Percentiles rank a stretch among this genome's conserved stretches.
Conservation (phyloP, 2,797 vertebrate genomes). For the Tiaroga cobitis region DNA sequence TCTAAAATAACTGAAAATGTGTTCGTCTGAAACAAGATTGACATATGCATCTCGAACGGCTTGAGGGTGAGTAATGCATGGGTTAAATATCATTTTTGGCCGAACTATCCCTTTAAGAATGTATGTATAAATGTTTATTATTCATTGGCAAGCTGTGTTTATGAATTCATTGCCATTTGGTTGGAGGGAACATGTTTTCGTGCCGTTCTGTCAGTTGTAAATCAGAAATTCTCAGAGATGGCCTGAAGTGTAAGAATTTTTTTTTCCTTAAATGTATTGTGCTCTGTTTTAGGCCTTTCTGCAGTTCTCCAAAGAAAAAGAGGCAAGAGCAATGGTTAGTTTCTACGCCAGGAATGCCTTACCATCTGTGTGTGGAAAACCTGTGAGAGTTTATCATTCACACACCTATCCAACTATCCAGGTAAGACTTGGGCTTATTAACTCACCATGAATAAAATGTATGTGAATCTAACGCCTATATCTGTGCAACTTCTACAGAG, state of each 20-base stretch:
- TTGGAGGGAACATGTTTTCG: background rate
- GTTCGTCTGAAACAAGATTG: too few relatives aligned
- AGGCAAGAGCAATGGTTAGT: conserved; percentile 87
- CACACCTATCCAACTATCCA: conserved; percentile 93
- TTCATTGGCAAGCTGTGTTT: background rate
- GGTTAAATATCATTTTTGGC: too few relatives aligned
- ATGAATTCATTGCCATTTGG: background rate
- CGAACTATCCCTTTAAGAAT: too few relatives aligned
- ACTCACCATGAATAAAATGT: background rate
- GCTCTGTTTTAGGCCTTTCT: conserved; percentile 84
- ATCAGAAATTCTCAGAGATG: background rate
- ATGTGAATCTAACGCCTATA: background rate
- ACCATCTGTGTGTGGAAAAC: conserved; percentile 88
- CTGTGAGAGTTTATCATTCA: conserved; percentile 90
- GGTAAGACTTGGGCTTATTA: conserved; percentile 72
- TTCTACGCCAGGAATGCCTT: conserved; percentile 90
- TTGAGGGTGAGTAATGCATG: too few relatives aligned
- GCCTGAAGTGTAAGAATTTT: background rate
- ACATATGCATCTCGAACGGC: too few relatives aligned
- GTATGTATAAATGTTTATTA: background rate
- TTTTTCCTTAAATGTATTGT: background rate
- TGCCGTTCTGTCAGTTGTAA: background rate
- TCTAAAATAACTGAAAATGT: too few relatives aligned
- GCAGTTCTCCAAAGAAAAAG: conserved; percentile 86
- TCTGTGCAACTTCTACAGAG: conserved; percentile 62